phyloP scores from a whole-genome alignment of 2,888 invertebrate genomes.

The Eurytoma californica region DNA sequence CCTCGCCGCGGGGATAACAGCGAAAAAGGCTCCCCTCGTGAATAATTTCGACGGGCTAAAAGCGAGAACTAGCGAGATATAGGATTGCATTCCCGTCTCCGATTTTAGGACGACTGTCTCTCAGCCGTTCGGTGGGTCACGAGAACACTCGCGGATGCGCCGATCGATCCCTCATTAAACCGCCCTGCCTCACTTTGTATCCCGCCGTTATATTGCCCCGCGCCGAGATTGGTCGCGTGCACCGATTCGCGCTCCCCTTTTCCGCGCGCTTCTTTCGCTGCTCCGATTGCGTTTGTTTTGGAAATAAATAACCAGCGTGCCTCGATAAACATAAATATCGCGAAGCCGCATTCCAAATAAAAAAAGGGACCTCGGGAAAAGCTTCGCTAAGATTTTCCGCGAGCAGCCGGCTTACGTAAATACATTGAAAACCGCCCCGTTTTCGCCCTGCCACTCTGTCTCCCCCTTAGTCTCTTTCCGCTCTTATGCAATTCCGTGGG shows the following conservation, averaged over 20 bases:
- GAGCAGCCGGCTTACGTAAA: neutral
- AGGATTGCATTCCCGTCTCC: constrained; percentile 27
- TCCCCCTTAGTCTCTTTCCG: neutral
- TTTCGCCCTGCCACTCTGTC: neutral
- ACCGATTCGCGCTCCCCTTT: constrained; percentile 25
- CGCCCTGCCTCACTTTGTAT: no score
- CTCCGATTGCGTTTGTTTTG: constrained; percentile 21
- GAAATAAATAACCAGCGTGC: constrained; percentile 34
- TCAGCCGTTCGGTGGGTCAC: neutral
- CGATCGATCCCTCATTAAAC: neutral
- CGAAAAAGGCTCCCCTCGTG: constrained; percentile 27
- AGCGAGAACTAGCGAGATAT: constrained; percentile 8
- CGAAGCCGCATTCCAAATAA: constrained; percentile 14
- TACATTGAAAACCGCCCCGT: constrained; percentile 10
- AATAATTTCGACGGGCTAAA: constrained; percentile 33
- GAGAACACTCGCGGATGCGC: neutral
- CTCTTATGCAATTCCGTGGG: constrained; percentile 10
- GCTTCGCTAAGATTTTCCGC: constrained; percentile 14
- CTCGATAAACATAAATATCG: constrained; percentile 42
- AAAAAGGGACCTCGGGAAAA: neutral
- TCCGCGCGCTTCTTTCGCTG: constrained; percentile 13
- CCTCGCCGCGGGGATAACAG: constrained; percentile 7
- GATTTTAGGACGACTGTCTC: constrained; percentile 35
- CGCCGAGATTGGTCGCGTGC: constrained; percentile 30
- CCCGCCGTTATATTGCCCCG: no score